Evolutionary conservation across 2,113 vertebrate genomes (phyloP).

Genomic region (Phrynosoma blainvillii): DNA sequence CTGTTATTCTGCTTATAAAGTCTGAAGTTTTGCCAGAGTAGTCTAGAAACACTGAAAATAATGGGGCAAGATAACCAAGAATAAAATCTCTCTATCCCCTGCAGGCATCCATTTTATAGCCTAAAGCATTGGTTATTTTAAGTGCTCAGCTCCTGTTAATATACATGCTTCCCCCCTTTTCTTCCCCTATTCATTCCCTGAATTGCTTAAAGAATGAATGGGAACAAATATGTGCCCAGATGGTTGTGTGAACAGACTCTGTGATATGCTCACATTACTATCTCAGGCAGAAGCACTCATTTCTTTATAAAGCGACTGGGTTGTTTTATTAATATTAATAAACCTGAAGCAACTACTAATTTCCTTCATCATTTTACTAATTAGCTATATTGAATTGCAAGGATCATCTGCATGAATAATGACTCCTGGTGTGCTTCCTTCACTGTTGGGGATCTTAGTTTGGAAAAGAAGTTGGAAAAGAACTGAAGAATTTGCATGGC

Average conservation of each 20-base stretch:
- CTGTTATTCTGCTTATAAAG: not conserved
- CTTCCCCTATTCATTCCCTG: not conserved
- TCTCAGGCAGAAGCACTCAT: slow-evolving; percentile 49
- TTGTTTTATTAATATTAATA: slow-evolving; percentile 86
- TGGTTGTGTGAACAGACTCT: not conserved
- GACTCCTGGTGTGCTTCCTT: slow-evolving; percentile 61
- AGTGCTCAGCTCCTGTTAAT: slow-evolving; percentile 1
- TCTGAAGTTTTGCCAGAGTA: not conserved
- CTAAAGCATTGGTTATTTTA: slow-evolving; percentile 11
- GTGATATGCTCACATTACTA: not conserved
- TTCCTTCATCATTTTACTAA: slow-evolving; percentile 83
- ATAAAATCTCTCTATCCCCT: not conserved
- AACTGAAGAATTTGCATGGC: not conserved
- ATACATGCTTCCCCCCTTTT: not conserved
- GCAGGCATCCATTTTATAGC: slow-evolving; percentile 9
- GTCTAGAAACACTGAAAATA: not conserved
- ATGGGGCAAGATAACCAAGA: not conserved
- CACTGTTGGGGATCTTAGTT: slow-evolving; percentile 40
- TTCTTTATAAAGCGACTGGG: slow-evolving; percentile 65
- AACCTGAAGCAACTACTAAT: slow-evolving; percentile 79
- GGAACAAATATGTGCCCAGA: rapidly evolving
- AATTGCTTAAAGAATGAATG: not conserved
- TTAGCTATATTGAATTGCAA: slow-evolving; percentile 80
- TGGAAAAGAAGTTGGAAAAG: not conserved
- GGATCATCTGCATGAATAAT: slow-evolving; percentile 82